Base-by-base conservation (phyloP, 1,140 invertebrate species). In the Dreissena rostriformis region DNA sequence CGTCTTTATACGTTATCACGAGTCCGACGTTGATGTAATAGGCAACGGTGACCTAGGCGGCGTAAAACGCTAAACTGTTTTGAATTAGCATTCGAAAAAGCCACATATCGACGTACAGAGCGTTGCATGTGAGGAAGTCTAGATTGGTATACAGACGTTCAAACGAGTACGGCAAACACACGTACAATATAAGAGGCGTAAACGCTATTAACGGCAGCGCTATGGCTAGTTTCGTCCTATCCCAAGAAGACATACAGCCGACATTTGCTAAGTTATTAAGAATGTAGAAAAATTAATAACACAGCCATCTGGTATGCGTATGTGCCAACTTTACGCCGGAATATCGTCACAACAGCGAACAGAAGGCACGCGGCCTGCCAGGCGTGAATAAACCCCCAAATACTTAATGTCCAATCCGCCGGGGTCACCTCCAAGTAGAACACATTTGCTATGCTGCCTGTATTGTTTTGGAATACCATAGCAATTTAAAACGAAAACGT, bases 41-140 rank as follows among this genome's bases (percentile, higher is more conserved):
- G n/a, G 92, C 92, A 5, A 93, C 79, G 7, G 88, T 88, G 6
- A 89, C 87, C 91, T 91, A 93, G 8, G 89, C 87, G 0, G 91
- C 92, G 82, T 92, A 93, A 61, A 93, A 86, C 11, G 89, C 90
- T 19, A 93, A 75, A 17, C 92, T 91, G 84, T 93, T 93, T 73
- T 93, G 89, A 19, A 92, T 86, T 24, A 93, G 80, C 19, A 92
- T 71, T 26, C 89, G 71, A 17, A 92, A 87, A 19, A 92, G 72
- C 89, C 88, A 91, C 26, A 91, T 83, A 51, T 90, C 90, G 53
- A 78, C 80, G 24, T 66, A 81, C 11, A 85, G 67, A 28, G 82
- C 79, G 51, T 89, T 52, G 17, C 88, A 84, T 22, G 72, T 72
- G n/a, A 91, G 39, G 22, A 66, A 77, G 14, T 78, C 85, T 17